A percentile compares a stretch with the other conserved stretches of the same genome.
These are phyloP conservation scores for Pterobdella sp. DNA, from an alignment of 2,888 invertebrate genomes.

Conservation along the genomic window DNA sequence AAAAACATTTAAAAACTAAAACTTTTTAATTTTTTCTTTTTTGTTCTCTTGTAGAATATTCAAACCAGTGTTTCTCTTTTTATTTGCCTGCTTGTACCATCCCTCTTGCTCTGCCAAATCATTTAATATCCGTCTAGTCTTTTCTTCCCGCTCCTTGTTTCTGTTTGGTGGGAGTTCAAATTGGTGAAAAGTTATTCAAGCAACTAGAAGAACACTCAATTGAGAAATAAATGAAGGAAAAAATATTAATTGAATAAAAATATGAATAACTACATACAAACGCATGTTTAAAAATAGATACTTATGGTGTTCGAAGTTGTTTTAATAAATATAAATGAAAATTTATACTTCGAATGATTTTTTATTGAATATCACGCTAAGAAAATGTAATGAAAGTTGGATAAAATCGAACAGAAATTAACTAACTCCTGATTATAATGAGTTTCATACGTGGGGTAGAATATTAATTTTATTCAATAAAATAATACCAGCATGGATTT, in stretches of 20 bases:
- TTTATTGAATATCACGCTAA: too few species aligned
- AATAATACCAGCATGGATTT: too few species aligned
- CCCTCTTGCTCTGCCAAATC: constrained; percentile 24
- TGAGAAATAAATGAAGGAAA: background rate
- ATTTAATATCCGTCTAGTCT: constrained; percentile 23
- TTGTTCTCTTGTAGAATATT: background rate
- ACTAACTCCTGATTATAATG: too few species aligned
- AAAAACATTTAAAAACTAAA: background rate
- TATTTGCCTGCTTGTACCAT: constrained; percentile 20
- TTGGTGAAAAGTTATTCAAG: background rate
- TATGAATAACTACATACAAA: background rate
- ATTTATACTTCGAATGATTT: too few species aligned
- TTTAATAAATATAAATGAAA: too few species aligned
- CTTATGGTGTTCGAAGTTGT: too few species aligned
- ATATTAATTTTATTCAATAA: too few species aligned
- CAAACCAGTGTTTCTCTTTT: background rate
- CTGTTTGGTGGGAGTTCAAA: background rate
- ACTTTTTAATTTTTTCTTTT: constrained; percentile 20
- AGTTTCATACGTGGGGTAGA: too few species aligned
- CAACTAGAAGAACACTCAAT: background rate
- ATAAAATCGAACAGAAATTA: too few species aligned
- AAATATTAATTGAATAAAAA: background rate
- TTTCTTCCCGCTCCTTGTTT: constrained; percentile 18
- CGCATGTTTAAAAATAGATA: too few species aligned
- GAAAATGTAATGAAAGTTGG: too few species aligned